phyloP scores from a whole-genome alignment of 2,113 vertebrate species.

The Neomonachus schauinslandi region DNA sequence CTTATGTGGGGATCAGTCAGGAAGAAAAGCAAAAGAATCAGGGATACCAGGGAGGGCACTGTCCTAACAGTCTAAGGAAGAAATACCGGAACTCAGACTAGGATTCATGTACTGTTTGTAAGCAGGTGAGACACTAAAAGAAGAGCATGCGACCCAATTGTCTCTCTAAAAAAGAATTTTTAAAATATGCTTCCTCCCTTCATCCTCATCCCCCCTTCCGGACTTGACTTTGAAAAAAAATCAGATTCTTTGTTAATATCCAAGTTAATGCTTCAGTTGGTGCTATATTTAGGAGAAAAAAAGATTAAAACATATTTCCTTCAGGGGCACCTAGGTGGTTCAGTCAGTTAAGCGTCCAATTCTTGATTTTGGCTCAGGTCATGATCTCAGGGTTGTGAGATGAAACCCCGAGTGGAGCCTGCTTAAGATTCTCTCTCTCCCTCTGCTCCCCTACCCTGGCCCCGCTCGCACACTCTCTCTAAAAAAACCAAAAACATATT shows the following conservation, averaged over 20 bases:
- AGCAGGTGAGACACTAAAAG: not conserved
- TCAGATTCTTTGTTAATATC: not conserved
- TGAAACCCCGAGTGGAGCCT: not conserved
- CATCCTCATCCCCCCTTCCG: not conserved
- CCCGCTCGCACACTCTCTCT: not conserved
- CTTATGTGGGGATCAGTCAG: not conserved
- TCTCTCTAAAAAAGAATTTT: not conserved
- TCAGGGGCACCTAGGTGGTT: not conserved
- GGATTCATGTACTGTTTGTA: not conserved
- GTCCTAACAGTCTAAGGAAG: not conserved
- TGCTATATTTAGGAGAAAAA: not conserved
- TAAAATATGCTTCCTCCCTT: not conserved
- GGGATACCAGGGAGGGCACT: not conserved
- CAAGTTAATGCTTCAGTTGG: conserved; percentile 14
- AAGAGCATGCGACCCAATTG: not conserved
- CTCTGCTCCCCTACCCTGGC: not conserved
- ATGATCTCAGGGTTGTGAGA: not conserved
- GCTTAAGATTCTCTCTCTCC: not conserved
- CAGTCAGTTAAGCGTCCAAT: not conserved
- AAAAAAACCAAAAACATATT: not conserved
- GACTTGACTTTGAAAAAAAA: not conserved
- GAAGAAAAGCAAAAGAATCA: not conserved
- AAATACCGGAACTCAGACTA: not conserved
- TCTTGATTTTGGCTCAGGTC: not conserved
- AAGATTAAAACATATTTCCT: not conserved